Evolutionary conservation across 2,797 vertebrate species (phyloP), one percentile per base, ranked within the genome.

Genomic region (Erethizon dorsatum): DNA sequence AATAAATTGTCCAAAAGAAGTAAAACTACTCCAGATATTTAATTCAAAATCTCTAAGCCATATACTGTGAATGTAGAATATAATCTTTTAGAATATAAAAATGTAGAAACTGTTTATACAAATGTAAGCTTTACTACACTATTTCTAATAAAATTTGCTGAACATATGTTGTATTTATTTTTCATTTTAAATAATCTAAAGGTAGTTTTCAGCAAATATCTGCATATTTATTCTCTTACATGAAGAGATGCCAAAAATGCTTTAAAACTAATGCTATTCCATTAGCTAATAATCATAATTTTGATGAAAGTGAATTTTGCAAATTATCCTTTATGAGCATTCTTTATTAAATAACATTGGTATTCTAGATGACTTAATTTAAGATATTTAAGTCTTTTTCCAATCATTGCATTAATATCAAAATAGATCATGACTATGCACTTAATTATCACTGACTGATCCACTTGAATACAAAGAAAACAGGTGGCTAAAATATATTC

Each of bases 121-220:
- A 78, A 78, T 59, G 78, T 50, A 2, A 59, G 50, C 31, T 69
- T 57, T 28, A 56, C 5, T 63, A 41, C 61, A 69, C 6, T 54
- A 83, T 31, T 59, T n/a, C 31, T 87, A 82, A n/a, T 65, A 33
- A 87, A 61, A 69, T 86, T 90, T 82, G 82, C n/a, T 86, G 37
- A 37, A n/a, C n/a, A 20, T 77, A 6, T 52, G 10, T 12, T 5
- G 3, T n/a, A 57, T 92, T 75, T 20, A 52, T 9, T 37, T 90
- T 80, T 14, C 22, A 73, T 24, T 54, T 65, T 33, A 56, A 41
- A 61, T 45, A 83, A 61, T 85, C 41, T 45, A 10, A 79, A 50
- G 52, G 9, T 31, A 37, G 13, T 82, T 75, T 80, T 73, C 79
- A 94, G 57, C 2, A 75, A 94, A 73, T 0, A 3, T 75, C 63